Percentiles rank a stretch among this genome's conserved stretches.
Conservation (phyloP, 2,888 invertebrate genomes). For the Callimorpha dominula region DNA sequence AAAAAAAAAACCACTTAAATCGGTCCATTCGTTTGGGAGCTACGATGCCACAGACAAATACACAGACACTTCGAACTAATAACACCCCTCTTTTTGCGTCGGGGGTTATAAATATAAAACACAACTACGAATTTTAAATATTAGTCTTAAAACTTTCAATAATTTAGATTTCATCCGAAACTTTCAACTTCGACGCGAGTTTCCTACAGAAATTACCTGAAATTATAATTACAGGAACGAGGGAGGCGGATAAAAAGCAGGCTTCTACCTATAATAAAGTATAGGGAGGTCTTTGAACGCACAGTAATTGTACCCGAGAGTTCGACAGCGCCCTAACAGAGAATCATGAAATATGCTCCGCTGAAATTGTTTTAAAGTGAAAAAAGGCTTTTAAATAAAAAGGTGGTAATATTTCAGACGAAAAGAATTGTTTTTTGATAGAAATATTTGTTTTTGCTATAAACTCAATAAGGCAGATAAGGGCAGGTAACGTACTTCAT, state of each 20-base stretch:
- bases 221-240: slow-evolving; percentile 44
- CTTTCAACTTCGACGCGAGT: slow-evolving; percentile 17
- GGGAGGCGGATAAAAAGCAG: slow-evolving; percentile 27
- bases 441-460: slow-evolving; percentile 7
- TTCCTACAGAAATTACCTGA: slow-evolving; percentile 40
- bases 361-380: slow-evolving; percentile 18
- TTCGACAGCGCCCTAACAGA: slow-evolving; percentile 27
- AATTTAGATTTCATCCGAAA: slow-evolving; percentile 13
- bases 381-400: slow-evolving; percentile 15
- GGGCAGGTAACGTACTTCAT: neutral
- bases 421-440: neutral
- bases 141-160: slow-evolving; percentile 1
- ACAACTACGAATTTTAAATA: too few relatives aligned
- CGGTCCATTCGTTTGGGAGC: too few relatives aligned
- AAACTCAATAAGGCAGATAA: neutral
- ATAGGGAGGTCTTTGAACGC: slow-evolving; percentile 38
- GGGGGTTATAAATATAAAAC: too few relatives aligned
- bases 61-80: too few relatives aligned
- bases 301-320: slow-evolving; percentile 42
- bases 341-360: slow-evolving; percentile 26
- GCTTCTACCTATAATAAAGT: slow-evolving; percentile 36
- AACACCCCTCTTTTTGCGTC: too few relatives aligned
- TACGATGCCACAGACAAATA: too few relatives aligned
- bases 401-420: slow-evolving; percentile 1
- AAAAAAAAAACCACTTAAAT: too few relatives aligned